These are phyloP conservation scores for Nephrotoma flavescens DNA, from an alignment of 2,888 invertebrate species.

Conservation along the genomic window DNA sequence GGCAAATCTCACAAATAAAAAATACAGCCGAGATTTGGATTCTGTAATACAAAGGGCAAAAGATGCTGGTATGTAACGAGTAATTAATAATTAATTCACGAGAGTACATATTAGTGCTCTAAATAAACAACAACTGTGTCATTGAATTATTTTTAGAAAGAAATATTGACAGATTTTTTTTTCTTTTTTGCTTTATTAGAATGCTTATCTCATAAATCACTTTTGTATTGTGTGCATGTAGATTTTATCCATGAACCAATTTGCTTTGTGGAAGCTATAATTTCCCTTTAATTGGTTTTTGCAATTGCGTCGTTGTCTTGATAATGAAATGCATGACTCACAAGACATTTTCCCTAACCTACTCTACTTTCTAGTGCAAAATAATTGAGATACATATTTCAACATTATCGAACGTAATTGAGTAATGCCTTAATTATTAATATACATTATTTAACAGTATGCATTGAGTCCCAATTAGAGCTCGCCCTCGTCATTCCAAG, in stretches of 20 bases:
- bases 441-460: too few species aligned
- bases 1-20: slow-evolving; percentile 86
- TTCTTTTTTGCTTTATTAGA: not conserved
- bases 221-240: not conserved
- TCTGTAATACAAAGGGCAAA: slow-evolving; percentile 82
- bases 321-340: not conserved
- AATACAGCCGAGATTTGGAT: slow-evolving; percentile 82
- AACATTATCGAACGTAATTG: not conserved
- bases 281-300: not conserved
- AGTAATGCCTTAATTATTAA: not conserved
- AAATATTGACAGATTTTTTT: not conserved
- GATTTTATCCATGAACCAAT: not conserved
- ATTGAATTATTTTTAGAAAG: not conserved
- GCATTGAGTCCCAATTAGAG: not conserved
- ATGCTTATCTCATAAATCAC: not conserved
- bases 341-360: not conserved
- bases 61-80: slow-evolving; percentile 56
- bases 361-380: not conserved
- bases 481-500: not conserved
- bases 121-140: slow-evolving; percentile 5
- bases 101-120: not conserved
- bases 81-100: not conserved
- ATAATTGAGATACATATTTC: not conserved
- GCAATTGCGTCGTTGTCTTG: not conserved
- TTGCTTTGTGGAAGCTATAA: not conserved